Evolutionary conservation across 2,888 invertebrate species (phyloP).

Genomic region (Drosophila fungiperda): DNA sequence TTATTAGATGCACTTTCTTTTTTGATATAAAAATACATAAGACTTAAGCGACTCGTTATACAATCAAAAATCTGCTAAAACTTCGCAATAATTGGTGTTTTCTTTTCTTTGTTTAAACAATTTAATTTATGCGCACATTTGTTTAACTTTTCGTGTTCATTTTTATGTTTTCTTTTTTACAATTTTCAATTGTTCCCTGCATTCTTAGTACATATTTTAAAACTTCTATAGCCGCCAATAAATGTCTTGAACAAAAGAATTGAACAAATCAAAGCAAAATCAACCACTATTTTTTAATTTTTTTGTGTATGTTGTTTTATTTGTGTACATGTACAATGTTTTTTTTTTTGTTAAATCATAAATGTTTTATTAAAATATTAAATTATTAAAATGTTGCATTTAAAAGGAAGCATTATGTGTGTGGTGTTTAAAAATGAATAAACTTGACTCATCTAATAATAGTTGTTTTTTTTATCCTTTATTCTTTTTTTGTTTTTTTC

Average conservation of each 20-base stretch:
- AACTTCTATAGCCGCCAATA: conserved; percentile 51
- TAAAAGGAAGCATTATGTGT: conserved; percentile 78
- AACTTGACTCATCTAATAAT: conserved; percentile 68
- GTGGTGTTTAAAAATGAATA: conserved; percentile 54
- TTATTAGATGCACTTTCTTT: conserved; percentile 31
- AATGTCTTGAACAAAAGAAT: conserved; percentile 14
- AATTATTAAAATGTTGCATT: conserved; percentile 78
- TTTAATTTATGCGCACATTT: conserved; percentile 45
- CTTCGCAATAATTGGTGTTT: conserved; percentile 36
- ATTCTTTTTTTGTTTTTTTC: conserved; percentile 18
- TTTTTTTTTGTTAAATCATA: conserved; percentile 63
- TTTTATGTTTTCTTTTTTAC: conserved; percentile 59
- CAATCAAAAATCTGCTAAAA: conserved; percentile 17
- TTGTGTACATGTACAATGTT: conserved; percentile 72
- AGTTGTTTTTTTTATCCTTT: conserved; percentile 32
- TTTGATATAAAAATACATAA: conserved; percentile 45
- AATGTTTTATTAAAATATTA: conserved; percentile 59
- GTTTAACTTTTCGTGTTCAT: conserved; percentile 21
- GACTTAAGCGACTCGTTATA: conserved; percentile 36
- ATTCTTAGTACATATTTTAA: conserved; percentile 70
- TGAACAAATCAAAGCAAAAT: conserved; percentile 28
- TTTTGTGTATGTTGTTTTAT: conserved; percentile 63
- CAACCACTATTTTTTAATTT: conserved; percentile 26
- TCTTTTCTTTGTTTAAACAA: conserved; percentile 40
- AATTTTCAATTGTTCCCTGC: conserved; percentile 81